Evolutionary conservation across 2,797 vertebrate species (phyloP).

Genomic region (Pseudochromis fuscus): DNA sequence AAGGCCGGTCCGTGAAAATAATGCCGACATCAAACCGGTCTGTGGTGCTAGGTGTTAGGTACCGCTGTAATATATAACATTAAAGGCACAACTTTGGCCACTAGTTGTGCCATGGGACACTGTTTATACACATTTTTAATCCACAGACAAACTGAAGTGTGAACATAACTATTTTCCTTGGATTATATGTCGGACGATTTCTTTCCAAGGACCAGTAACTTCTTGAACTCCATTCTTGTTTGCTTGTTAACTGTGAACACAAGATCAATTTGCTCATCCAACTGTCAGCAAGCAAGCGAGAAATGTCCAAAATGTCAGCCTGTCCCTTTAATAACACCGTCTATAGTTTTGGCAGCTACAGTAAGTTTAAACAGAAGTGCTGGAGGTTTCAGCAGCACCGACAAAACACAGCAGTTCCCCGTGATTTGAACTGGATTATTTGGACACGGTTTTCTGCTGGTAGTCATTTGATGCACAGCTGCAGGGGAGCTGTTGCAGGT

Average conservation of each 20-base stretch:
- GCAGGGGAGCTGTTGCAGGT: conserved; percentile 30
- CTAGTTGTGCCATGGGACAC: too few relatives aligned
- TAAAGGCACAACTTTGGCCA: not conserved
- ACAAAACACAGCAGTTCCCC: not conserved
- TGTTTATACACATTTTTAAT: not conserved
- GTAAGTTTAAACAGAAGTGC: not conserved
- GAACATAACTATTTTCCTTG: too few relatives aligned
- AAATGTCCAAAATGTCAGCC: not conserved
- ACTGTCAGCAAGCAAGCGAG: too few relatives aligned
- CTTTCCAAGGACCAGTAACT: not conserved
- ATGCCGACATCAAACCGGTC: too few relatives aligned
- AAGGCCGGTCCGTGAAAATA: too few relatives aligned
- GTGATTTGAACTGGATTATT: conserved; percentile 17
- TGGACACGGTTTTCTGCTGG: conserved; percentile 27
- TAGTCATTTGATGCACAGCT: conserved; percentile 35
- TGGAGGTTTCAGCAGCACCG: conserved; percentile 2
- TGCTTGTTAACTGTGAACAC: too few relatives aligned
- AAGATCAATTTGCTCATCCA: too few relatives aligned
- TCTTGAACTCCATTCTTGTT: not conserved
- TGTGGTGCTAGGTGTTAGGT: too few relatives aligned
- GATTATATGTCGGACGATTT: too few relatives aligned
- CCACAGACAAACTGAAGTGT: too few relatives aligned
- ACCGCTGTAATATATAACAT: not conserved
- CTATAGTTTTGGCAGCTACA: not conserved
- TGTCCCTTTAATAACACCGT: not conserved